A percentile compares a stretch with the other conserved stretches of the same genome.
Conservation (phyloP, 2,797 vertebrate genomes). For the Spea hammondii region DNA sequence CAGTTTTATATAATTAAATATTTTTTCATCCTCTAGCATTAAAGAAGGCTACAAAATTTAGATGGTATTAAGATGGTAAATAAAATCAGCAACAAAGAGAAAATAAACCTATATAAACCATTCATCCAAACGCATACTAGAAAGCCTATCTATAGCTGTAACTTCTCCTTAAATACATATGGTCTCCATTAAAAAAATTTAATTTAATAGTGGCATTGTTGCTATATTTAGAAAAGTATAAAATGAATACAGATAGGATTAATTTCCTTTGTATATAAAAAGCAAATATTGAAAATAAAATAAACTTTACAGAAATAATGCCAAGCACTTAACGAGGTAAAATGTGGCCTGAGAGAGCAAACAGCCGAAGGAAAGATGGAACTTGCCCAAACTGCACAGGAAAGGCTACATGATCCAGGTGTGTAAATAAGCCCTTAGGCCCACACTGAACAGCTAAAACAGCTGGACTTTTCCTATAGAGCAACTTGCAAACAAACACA, state of each 20-base stretch:
- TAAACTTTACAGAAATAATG: not conserved
- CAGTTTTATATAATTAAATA: no score
- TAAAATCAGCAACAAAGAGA: no score
- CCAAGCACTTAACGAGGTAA: constrained; percentile 24
- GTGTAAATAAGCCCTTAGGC: constrained; percentile 48
- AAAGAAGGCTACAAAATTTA: no score
- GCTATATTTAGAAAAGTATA: not conserved
- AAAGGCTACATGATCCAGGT: constrained; percentile 52
- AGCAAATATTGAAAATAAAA: not conserved
- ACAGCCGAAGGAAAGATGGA: constrained; percentile 45
- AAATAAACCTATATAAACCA: no score
- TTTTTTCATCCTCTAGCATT: no score
- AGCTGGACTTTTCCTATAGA: constrained; percentile 31
- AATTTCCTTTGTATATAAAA: not conserved
- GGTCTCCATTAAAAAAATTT: not conserved
- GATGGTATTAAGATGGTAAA: no score
- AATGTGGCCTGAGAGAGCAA: constrained; percentile 46
- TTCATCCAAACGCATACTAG: no score
- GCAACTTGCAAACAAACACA: not conserved
- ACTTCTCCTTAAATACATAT: not conserved
- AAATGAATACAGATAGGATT: not conserved
- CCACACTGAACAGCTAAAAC: constrained; percentile 40
- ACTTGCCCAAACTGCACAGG: constrained; percentile 1
- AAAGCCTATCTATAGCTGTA: no score
- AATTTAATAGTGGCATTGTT: constrained; percentile 10